phyloP scores from a whole-genome alignment of 2,888 invertebrate genomes.

The Caenorhabditis angaria region DNA sequence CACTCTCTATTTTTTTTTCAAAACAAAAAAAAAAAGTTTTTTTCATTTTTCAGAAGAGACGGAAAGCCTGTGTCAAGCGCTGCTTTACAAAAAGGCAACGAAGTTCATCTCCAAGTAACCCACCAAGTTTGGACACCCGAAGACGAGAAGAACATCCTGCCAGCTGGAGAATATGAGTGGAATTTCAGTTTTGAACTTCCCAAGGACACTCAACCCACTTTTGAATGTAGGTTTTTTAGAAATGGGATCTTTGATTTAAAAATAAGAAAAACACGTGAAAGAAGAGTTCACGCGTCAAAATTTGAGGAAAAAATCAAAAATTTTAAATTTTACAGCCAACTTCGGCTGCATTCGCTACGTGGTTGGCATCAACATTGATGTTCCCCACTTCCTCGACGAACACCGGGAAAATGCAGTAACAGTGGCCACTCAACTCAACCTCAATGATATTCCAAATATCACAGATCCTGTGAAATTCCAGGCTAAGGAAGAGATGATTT shows the following conservation, averaged over 20 bases:
- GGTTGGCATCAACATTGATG: constrained; percentile 20
- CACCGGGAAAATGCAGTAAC: constrained; percentile 17
- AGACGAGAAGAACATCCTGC: constrained; percentile 22
- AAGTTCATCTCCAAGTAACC: constrained; percentile 20
- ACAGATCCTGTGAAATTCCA: not conserved
- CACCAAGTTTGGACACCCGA: constrained; percentile 29
- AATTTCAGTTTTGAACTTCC: constrained; percentile 38
- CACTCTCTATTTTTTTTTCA: too few relatives aligned
- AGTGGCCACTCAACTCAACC: constrained; percentile 19
- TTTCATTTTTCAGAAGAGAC: constrained; percentile 10
- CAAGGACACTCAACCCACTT: constrained; percentile 27
- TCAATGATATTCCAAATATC: not conserved
- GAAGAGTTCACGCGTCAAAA: too few relatives aligned
- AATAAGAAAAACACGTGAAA: too few relatives aligned
- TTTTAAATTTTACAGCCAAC: not conserved
- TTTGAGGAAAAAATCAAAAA: too few relatives aligned
- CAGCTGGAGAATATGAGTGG: constrained; percentile 39
- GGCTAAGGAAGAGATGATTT: not conserved
- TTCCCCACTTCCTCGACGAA: constrained; percentile 15
- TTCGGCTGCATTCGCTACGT: constrained; percentile 29
- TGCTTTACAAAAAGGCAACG: constrained; percentile 18
- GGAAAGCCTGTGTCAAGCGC: not conserved
- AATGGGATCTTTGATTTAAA: too few relatives aligned
- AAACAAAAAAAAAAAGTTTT: too few relatives aligned
- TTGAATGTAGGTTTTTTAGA: constrained; percentile 24